Evolutionary conservation across 2,888 invertebrate genomes (phyloP), one percentile per base, ranked within the genome.

Genomic region (Aromia moschata): DNA sequence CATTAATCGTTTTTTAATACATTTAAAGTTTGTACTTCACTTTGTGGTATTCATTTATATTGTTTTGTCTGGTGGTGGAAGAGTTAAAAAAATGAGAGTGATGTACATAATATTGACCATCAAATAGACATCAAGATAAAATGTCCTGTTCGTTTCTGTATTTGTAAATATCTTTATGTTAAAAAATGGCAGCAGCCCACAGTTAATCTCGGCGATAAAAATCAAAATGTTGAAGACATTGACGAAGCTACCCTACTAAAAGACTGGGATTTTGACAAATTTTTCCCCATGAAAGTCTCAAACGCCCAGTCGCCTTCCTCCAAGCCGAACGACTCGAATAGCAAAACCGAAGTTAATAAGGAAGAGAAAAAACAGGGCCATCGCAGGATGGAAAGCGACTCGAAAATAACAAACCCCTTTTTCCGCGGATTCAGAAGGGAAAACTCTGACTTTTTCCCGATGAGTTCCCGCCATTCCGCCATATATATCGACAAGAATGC

Each of bases 201-300:
- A 75, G 79, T 79, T 77, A 77, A 77, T 78, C 72, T 67, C 69
- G 77, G 69, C 68, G 84, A 86, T 53, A 62, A 62, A 49, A 61
- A 58, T 46, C 68, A 61, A 56, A 74, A 71, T 62, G 68, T 70
- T 33, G 76, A 76, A 65, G 78, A 78, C 64, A 84, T 88, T 73
- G 92, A 92, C 77, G 92, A 92, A 79, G 90, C 91, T 64, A 88
- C 89, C 53, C 85, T 93, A 65, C 84, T 93, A 71, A 90, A 91
- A 81, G 93, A 93, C 76, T 93, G 93, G 93, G 91, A 93, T 82
- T 90, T 93, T 81, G 91, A 91, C 69, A 87, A 90, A 77, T 93
- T 93, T 84, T 93, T 93, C 81, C 91, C 89, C 1, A 56, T 59
- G 18, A 69, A 65, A 56, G 45, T 64, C 47, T 54, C 61, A 38